These are phyloP conservation scores for Psix sp. DNA, from an alignment of 1,140 invertebrate genomes.

Conservation along the genomic window DNA sequence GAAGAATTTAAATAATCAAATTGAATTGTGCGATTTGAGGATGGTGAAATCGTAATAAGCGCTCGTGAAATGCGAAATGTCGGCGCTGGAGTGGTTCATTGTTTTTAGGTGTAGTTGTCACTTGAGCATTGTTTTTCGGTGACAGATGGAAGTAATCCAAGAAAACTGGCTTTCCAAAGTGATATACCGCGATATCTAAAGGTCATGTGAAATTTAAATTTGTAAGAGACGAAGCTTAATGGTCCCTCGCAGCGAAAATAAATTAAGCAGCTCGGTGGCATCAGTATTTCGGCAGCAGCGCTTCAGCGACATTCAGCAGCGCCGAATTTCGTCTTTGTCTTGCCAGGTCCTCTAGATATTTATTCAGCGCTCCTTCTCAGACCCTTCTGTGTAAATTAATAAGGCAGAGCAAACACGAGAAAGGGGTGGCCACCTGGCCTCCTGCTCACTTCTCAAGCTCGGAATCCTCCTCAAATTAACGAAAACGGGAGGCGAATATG, in stretches of 20 bases:
- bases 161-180: constrained; percentile 14
- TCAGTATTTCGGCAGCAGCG: constrained; percentile 49
- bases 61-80: too few relatives aligned
- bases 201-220: constrained; percentile 45
- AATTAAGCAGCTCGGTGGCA: constrained; percentile 51
- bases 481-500: constrained; percentile 61
- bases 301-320: constrained; percentile 49
- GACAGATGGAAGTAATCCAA: constrained; percentile 27
- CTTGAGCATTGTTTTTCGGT: constrained; percentile 7
- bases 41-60: too few relatives aligned
- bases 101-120: constrained; percentile 11
- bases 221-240: constrained; percentile 54
- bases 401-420: constrained; percentile 62
- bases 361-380: constrained; percentile 62
- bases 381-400: constrained; percentile 63
- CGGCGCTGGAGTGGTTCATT: too few relatives aligned
- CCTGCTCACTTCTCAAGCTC: constrained; percentile 49
- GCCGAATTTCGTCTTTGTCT: constrained; percentile 60
- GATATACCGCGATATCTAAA: constrained; percentile 24
- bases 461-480: constrained; percentile 59
- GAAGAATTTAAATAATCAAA: too few relatives aligned
- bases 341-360: constrained; percentile 57
- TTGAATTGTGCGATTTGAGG: too few relatives aligned
- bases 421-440: constrained; percentile 60
- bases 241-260: constrained; percentile 54